phyloP scores from a whole-genome alignment of 1,140 invertebrate species.

The Oreohelix idahoensis region DNA sequence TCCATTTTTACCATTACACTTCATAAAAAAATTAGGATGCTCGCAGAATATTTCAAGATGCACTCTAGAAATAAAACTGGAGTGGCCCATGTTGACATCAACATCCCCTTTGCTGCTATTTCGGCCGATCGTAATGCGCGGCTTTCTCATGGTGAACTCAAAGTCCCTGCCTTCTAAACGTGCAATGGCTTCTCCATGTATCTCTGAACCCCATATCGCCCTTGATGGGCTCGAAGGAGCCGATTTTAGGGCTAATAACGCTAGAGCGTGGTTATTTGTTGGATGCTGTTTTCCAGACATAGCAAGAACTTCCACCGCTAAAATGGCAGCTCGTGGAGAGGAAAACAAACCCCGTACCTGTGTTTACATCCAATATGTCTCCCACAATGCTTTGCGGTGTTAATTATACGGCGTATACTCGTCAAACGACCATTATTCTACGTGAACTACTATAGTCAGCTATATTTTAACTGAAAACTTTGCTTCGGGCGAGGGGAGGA shows the following conservation, averaged over 20 bases:
- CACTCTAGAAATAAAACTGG: constrained; percentile 94
- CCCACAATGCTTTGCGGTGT: constrained; percentile 60
- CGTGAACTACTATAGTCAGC: neutral
- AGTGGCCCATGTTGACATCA: constrained; percentile 98
- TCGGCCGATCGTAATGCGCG: constrained; percentile 90
- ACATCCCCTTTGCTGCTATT: constrained; percentile 97
- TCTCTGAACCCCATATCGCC: constrained; percentile 80
- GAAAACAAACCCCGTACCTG: constrained; percentile 68
- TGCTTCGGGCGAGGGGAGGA: too few relatives aligned
- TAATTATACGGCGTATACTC: neutral
- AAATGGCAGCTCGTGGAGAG: constrained; percentile 69
- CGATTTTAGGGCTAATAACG: constrained; percentile 88
- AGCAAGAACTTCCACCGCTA: constrained; percentile 59
- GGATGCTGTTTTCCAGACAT: constrained; percentile 67
- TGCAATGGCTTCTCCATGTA: constrained; percentile 83
- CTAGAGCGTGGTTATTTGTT: constrained; percentile 83
- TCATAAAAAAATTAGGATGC: constrained; percentile 91
- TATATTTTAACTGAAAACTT: neutral
- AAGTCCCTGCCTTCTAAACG: constrained; percentile 92
- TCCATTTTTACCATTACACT: constrained; percentile 97
- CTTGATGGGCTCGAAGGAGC: constrained; percentile 85
- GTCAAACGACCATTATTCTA: too few relatives aligned
- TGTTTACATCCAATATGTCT: constrained; percentile 68
- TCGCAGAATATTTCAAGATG: constrained; percentile 96
- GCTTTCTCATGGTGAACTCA: constrained; percentile 92